These are phyloP conservation scores for Tinamus guttatus DNA, from an alignment of 2,113 vertebrate genomes.

Conservation along the genomic window DNA sequence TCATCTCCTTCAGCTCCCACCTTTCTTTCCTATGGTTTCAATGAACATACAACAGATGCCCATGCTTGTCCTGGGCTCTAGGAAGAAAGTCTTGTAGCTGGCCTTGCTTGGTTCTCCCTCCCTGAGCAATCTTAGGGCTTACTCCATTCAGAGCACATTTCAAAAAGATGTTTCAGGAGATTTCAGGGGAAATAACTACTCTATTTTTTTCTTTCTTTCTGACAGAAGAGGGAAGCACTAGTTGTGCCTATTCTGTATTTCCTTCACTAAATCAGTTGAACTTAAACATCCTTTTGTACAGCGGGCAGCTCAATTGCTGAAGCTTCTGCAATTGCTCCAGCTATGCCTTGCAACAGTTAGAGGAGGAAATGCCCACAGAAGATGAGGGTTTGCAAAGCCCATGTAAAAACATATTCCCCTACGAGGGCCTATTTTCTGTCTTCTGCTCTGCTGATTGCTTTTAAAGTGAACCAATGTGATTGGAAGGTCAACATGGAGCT, in stretches of 20 bases:
- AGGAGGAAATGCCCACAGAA: neutral
- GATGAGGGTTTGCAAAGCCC: neutral
- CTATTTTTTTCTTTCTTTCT: neutral
- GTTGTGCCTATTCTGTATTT: neutral
- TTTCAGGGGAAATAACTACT: neutral
- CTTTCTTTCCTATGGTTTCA: neutral
- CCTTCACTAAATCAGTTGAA: neutral
- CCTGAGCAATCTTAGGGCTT: neutral
- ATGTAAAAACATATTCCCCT: neutral
- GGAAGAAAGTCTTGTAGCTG: neutral
- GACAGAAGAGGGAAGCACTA: neutral
- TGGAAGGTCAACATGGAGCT: slow-evolving; percentile 4
- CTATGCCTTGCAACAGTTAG: neutral
- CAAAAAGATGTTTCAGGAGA: neutral
- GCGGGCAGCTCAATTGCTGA: neutral
- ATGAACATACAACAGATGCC: neutral
- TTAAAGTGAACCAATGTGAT: neutral
- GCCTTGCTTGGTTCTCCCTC: neutral
- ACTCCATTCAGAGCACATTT: neutral
- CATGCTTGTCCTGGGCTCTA: neutral
- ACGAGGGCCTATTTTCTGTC: neutral
- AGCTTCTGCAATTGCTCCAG: neutral
- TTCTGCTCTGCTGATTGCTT: neutral
- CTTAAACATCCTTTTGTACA: neutral
- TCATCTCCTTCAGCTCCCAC: neutral